Conservation (phyloP, 2,797 vertebrate species). For the Aeoliscus strigatus region DNA sequence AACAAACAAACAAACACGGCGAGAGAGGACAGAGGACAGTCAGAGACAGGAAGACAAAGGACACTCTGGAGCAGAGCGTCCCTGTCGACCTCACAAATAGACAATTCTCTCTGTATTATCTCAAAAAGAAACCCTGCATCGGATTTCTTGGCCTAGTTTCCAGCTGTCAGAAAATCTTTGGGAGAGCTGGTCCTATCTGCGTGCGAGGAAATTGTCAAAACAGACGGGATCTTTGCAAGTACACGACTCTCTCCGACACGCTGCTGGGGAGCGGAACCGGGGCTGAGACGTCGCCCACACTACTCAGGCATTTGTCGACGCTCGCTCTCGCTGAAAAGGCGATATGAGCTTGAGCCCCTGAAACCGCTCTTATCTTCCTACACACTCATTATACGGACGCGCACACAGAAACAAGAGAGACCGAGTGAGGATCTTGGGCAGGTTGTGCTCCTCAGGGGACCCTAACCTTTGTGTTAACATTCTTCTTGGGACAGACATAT, state of each 20-base stretch:
- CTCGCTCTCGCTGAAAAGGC: slow-evolving; percentile 31
- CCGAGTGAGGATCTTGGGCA: slow-evolving; percentile 30
- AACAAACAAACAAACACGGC: slow-evolving; percentile 7
- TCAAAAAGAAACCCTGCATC: slow-evolving; percentile 11
- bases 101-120: slow-evolving; percentile 27
- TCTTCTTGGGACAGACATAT: slow-evolving; percentile 36
- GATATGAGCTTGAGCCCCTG: slow-evolving; percentile 36
- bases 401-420: slow-evolving; percentile 22
- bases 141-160: slow-evolving; percentile 50
- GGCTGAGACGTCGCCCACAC: slow-evolving; percentile 48
- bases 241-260: too few species aligned
- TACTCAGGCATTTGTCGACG: slow-evolving; percentile 13
- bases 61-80: slow-evolving; percentile 10
- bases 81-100: slow-evolving; percentile 24
- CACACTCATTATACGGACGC: slow-evolving; percentile 49
- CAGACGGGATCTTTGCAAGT: slow-evolving; percentile 11
- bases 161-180: slow-evolving; percentile 39
- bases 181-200: slow-evolving; percentile 27
- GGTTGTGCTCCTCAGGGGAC: slow-evolving; percentile 24
- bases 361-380: slow-evolving; percentile 59
- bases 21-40: background rate
- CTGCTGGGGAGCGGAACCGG: background rate
- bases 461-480: slow-evolving; percentile 13
- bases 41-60: slow-evolving; percentile 14
- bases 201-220: slow-evolving; percentile 28